Percentiles rank a stretch among this genome's conserved stretches.
Conservation (phyloP, 2,797 vertebrate species). For the Calcarius lapponicus region DNA sequence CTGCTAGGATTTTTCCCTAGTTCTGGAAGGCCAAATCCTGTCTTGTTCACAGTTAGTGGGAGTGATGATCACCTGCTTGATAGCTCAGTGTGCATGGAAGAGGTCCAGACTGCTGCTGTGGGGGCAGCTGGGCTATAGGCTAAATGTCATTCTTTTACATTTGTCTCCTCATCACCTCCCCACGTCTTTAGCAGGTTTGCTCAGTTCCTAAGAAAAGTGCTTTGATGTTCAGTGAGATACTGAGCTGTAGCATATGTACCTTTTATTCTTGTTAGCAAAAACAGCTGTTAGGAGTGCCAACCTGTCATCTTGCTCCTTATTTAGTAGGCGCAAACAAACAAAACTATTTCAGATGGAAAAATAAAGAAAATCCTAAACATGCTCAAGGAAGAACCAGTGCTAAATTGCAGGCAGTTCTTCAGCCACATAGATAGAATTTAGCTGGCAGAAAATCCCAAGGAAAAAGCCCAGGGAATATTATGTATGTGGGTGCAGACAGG, state of each 20-base stretch:
- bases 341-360: constrained; percentile 42
- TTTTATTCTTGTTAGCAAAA: constrained; percentile 57
- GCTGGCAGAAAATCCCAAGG: neutral
- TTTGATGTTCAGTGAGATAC: constrained; percentile 56
- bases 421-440: neutral
- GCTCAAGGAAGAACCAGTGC: neutral
- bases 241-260: constrained; percentile 62
- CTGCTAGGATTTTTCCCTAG: neutral
- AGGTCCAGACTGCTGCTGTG: neutral
- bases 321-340: constrained; percentile 37
- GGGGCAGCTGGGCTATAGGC: neutral
- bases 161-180: constrained; percentile 15
- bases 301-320: constrained; percentile 52
- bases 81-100: neutral
- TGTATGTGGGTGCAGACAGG: neutral
- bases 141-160: neutral
- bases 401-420: neutral
- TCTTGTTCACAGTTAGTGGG: neutral
- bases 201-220: constrained; percentile 23
- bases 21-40: neutral
- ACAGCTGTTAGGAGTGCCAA: constrained; percentile 58
- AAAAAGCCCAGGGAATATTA: neutral
- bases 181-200: constrained; percentile 5
- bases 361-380: neutral
- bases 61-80: neutral